Percentiles rank a stretch among this genome's conserved stretches.
These are phyloP conservation scores for Geococcyx californianus DNA, from an alignment of 2,113 vertebrate genomes.

Conservation along the genomic window DNA sequence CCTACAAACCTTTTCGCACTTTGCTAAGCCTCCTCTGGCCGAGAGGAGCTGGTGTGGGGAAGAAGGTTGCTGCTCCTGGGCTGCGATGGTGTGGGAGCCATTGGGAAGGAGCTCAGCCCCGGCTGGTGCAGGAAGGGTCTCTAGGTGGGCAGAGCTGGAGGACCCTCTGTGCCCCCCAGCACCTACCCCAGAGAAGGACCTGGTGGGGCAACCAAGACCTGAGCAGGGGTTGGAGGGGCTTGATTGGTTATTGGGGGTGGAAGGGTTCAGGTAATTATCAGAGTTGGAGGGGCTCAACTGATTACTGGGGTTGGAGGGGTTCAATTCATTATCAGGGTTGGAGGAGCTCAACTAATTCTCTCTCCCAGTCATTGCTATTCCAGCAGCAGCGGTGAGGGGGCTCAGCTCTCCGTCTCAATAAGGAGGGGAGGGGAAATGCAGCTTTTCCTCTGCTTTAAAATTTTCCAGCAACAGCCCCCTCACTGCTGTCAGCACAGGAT, in stretches of 20 bases:
- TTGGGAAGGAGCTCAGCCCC: not conserved
- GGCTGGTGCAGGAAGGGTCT: fast-evolving
- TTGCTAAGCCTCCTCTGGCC: fast-evolving
- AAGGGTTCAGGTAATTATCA: not conserved
- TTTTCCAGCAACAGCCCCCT: not conserved
- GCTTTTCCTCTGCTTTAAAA: not conserved
- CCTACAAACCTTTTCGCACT: not conserved
- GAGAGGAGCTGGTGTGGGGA: fast-evolving
- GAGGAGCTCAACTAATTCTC: constrained; percentile 15
- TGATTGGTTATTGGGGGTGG: not conserved
- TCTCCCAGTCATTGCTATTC: not conserved
- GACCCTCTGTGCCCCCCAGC: not conserved
- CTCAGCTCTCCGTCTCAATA: not conserved
- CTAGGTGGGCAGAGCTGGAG: fast-evolving
- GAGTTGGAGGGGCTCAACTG: not conserved
- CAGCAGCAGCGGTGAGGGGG: fast-evolving
- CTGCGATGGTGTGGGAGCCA: not conserved
- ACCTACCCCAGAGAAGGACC: fast-evolving
- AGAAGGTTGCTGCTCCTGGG: not conserved
- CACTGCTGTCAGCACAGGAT: not conserved
- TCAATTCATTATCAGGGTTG: not conserved
- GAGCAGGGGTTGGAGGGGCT: not conserved
- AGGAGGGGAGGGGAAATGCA: not conserved
- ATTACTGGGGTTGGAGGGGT: not conserved
- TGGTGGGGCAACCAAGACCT: not conserved